These are phyloP conservation scores for Gallinago stenura DNA, from an alignment of 2,797 vertebrate species.

Conservation along the genomic window DNA sequence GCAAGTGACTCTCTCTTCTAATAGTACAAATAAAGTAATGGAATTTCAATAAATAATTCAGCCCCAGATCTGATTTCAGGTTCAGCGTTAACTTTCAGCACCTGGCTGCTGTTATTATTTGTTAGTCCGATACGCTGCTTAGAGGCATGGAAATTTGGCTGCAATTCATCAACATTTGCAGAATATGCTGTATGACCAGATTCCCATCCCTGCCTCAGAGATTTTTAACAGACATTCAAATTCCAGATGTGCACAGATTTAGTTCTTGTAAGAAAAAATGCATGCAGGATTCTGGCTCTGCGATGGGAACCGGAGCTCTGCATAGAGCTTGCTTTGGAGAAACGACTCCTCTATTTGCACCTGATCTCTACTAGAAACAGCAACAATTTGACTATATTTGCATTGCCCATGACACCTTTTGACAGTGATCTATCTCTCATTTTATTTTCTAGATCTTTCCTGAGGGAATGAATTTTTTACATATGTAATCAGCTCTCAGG, in stretches of 20 bases:
- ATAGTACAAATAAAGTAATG: slow-evolving; percentile 77
- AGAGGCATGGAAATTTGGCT: slow-evolving; percentile 75
- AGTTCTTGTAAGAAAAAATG: slow-evolving; percentile 6
- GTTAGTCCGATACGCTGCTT: background rate
- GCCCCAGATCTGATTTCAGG: slow-evolving; percentile 77
- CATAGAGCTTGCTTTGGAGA: background rate
- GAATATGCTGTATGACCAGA: slow-evolving; percentile 10
- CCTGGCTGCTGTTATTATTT: slow-evolving; percentile 69
- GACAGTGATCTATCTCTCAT: background rate
- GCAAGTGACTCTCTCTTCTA: slow-evolving; percentile 47
- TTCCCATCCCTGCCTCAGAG: slow-evolving; percentile 22
- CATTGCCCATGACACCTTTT: background rate
- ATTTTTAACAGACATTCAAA: slow-evolving; percentile 42
- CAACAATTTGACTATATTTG: slow-evolving; percentile 36
- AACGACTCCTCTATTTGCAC: background rate
- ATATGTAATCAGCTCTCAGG: background rate
- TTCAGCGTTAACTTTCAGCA: slow-evolving; percentile 78
- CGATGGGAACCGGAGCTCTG: background rate
- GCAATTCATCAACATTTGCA: slow-evolving; percentile 60
- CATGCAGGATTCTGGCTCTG: background rate
- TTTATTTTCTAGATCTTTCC: slow-evolving; percentile 2
- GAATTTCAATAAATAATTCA: slow-evolving; percentile 94
- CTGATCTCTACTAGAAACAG: background rate
- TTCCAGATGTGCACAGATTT: slow-evolving; percentile 54
- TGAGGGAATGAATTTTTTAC: background rate